phyloP scores from a whole-genome alignment of 2,113 vertebrate genomes.

The Baryphthengus martii region DNA sequence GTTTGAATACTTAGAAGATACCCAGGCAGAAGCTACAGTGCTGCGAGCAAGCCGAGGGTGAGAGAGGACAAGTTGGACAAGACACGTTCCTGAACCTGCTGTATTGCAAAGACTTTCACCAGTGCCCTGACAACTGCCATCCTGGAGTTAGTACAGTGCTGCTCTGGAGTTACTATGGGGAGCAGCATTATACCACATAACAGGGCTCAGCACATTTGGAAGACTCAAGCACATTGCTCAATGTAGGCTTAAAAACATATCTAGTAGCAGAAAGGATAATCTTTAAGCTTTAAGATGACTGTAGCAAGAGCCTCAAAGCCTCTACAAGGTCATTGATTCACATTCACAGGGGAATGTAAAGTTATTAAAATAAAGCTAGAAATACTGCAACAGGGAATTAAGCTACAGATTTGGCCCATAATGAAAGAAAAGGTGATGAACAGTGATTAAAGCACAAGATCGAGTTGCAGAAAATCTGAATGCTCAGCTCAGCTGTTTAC shows the following conservation, averaged over 20 bases:
- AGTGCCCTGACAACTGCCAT: background rate
- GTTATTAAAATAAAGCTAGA: slow-evolving; percentile 35
- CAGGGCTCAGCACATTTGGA: background rate
- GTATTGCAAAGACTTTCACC: background rate
- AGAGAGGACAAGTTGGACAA: background rate
- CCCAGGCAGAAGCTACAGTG: background rate
- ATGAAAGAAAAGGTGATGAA: slow-evolving; percentile 35
- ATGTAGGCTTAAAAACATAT: background rate
- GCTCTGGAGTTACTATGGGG: background rate
- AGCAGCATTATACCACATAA: background rate
- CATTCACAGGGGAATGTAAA: background rate
- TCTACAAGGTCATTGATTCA: background rate
- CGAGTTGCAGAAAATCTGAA: slow-evolving; percentile 21
- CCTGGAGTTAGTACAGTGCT: background rate
- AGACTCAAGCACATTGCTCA: background rate
- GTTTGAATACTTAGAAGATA: background rate
- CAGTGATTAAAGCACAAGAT: background rate
- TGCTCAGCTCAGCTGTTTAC: slow-evolving; percentile 45
- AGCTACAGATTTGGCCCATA: slow-evolving; percentile 47
- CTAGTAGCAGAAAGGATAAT: background rate
- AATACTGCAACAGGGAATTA: slow-evolving; percentile 40
- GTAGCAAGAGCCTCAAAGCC: background rate
- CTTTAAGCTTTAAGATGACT: slow-evolving; percentile 10
- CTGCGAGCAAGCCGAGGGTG: background rate
- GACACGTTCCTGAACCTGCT: background rate